Percentiles rank a stretch among this genome's conserved stretches.
Conservation (phyloP, 2,113 vertebrate species). For the Halcyon malimbica region DNA sequence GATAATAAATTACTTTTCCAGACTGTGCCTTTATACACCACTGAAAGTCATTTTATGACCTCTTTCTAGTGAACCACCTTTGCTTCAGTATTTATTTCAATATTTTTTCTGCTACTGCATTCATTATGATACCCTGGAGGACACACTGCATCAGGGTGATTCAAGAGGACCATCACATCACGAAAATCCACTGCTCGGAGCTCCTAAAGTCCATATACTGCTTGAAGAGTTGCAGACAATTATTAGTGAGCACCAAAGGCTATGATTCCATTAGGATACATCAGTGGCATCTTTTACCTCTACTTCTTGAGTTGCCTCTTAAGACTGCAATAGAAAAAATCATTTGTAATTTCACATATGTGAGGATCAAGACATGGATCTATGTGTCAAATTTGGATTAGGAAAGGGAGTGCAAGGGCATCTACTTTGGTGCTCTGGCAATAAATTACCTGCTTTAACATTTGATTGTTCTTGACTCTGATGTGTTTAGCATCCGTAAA, state of each 20-base stretch:
- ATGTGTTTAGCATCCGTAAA: background rate
- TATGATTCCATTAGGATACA: background rate
- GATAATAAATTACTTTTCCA: background rate
- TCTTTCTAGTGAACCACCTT: background rate
- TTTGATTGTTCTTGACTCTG: background rate
- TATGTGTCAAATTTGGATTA: background rate
- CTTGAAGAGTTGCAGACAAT: background rate
- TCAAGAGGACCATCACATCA: background rate
- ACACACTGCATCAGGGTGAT: background rate
- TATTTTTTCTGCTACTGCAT: background rate
- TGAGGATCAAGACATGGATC: background rate
- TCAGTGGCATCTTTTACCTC: background rate
- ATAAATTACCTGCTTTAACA: background rate
- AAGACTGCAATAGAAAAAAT: background rate
- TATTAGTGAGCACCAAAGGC: background rate
- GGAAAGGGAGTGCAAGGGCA: background rate
- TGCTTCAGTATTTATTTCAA: conserved; percentile 2
- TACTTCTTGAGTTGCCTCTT: background rate
- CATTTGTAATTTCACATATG: background rate
- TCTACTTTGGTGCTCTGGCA: background rate
- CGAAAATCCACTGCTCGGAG: background rate
- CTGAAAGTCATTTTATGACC: background rate
- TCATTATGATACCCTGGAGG: background rate
- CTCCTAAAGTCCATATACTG: background rate
- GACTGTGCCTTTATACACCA: background rate